Percentiles rank a stretch among this genome's conserved stretches.
phyloP scores from a whole-genome alignment of 2,888 invertebrate genomes.

The Deilephila porcellus region DNA sequence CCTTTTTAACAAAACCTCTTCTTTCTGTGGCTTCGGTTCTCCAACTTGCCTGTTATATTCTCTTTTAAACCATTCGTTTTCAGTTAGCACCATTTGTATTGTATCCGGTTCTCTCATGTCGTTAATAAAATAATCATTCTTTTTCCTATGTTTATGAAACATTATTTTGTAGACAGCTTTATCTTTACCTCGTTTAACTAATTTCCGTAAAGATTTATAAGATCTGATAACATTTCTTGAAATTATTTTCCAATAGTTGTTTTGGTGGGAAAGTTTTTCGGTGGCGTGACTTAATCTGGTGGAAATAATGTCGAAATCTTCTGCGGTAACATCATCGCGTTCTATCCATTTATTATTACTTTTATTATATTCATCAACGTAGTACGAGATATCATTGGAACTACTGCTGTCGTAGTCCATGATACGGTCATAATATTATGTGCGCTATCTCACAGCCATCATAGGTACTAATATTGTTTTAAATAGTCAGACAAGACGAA shows the following conservation, averaged over 20 bases:
- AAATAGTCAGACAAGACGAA: too few relatives aligned
- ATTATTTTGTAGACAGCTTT: background rate
- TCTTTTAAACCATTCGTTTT: constrained; percentile 29
- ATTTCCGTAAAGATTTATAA: constrained; percentile 20
- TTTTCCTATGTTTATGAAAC: background rate
- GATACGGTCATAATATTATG: background rate
- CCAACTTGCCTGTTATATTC: constrained; percentile 31
- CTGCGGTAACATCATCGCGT: background rate
- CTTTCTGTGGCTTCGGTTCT: constrained; percentile 14
- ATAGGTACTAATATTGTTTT: too few relatives aligned
- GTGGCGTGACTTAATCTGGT: constrained; percentile 12
- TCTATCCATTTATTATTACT: constrained; percentile 12
- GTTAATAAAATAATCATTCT: constrained; percentile 20
- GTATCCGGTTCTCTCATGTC: background rate
- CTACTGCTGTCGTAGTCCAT: constrained; percentile 15
- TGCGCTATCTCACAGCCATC: too few relatives aligned
- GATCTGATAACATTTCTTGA: background rate
- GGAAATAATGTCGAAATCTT: constrained; percentile 16
- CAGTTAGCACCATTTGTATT: background rate
- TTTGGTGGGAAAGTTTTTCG: background rate
- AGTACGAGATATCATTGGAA: background rate
- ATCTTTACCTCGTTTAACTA: constrained; percentile 25
- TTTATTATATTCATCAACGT: constrained; percentile 5
- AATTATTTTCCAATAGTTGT: constrained; percentile 11
- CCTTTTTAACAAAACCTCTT: background rate